Evolutionary conservation across 2,888 invertebrate species (phyloP), one percentile per base, ranked within the genome.

Genomic region (Hyppa rectilinea): DNA sequence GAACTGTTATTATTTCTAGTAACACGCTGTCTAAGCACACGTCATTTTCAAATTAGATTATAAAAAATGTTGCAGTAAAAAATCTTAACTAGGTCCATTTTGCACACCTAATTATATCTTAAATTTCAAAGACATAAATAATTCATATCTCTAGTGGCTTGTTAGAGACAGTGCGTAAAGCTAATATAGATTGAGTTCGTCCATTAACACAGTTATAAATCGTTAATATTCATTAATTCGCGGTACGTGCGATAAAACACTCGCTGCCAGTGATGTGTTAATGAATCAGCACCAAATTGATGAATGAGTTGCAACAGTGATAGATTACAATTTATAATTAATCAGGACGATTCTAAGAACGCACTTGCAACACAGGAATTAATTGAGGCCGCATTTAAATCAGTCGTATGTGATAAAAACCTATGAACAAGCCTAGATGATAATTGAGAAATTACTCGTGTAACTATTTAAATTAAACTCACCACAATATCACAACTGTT

Each of bases 401-500:
- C 68, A 76, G 73, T 71, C 75, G 77, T 79, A 81, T 76, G 70
- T 68, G 59, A 76, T 71, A 63, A 81, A n/a, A 76, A 70, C 55
- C 55, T 64, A 78, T 59, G 69, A 61, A 71, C 38, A 64, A 65
- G 53, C 31, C 58, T 55, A 56, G 53, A 50, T 43, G 36, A 63
- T 75, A 69, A 76, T 84, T 76, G 45, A 69, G 45, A 56, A 70
- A 80, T 75, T 65, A 72, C 79, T 78, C 53, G n/a, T 47, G 9
- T 75, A 81, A 73, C 56, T 62, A 62, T 67, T 75, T 60, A 80
- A 79, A 78, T 65, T 29, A 36, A 72, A 90, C 93, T 92, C 75
- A 93, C 93, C 93, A 88, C 74, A 78, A 83, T 89, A 89, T 88
- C 89, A 88, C 88, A 87, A 90, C 80, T 78, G 66, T 76, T 85